phyloP scores from a whole-genome alignment of 2,113 vertebrate genomes.

The Callocephalon fimbriatum region DNA sequence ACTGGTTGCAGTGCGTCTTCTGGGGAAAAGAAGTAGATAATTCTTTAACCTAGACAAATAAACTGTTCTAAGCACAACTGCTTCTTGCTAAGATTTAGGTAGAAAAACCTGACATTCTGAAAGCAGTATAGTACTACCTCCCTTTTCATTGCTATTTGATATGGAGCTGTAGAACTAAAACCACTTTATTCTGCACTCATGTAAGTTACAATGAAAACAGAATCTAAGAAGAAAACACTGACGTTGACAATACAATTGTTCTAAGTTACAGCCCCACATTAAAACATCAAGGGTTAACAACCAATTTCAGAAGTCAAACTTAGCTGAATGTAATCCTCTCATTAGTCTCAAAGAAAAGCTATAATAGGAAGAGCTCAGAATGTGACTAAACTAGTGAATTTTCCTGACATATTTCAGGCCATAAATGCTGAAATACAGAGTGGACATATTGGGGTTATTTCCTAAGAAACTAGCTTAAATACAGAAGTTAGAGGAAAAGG shows the following conservation, averaged over 20 bases:
- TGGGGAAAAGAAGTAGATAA: not conserved
- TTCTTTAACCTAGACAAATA: not conserved
- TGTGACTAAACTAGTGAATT: not conserved
- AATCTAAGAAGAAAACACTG: constrained; percentile 5
- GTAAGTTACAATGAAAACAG: not conserved
- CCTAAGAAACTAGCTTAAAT: constrained; percentile 61
- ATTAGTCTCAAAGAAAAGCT: constrained; percentile 42
- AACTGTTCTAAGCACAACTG: not conserved
- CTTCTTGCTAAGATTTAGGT: not conserved
- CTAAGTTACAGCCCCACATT: not conserved
- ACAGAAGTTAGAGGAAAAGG: constrained; percentile 66
- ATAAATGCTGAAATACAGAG: constrained; percentile 23
- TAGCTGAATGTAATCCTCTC: constrained; percentile 4
- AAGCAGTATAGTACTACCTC: not conserved
- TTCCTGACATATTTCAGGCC: not conserved
- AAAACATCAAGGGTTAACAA: constrained; percentile 1
- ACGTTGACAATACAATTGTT: not conserved
- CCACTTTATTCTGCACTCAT: not conserved
- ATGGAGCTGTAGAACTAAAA: not conserved
- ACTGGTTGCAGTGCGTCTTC: not conserved
- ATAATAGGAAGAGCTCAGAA: not conserved
- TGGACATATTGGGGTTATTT: constrained; percentile 43
- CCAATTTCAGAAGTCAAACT: not conserved
- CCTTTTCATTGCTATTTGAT: not conserved
- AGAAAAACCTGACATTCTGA: not conserved